Base-by-base conservation (phyloP, 2,888 invertebrate species). In the Rhingia rostrata region DNA sequence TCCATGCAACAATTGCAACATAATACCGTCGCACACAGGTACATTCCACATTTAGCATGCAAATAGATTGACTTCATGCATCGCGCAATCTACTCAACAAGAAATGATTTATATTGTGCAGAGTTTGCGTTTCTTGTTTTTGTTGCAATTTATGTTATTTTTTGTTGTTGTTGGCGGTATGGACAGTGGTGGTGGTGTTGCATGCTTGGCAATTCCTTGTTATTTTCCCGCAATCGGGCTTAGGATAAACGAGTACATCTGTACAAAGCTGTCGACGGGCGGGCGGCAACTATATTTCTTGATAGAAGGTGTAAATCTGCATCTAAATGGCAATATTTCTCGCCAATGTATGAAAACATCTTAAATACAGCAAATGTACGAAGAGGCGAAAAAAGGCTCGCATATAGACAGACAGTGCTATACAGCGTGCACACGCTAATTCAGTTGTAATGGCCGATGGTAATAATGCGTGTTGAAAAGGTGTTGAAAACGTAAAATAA, bases 101-200 rank as follows among this genome's bases (percentile, higher is more conserved):
- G 80, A 84, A 84, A 84, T 84, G 84, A 84, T 80, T 84, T 79
- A 84, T 75, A 22, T 75, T 80, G 64, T 58, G 41, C 80, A 63
- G 74, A 58, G 74, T 73, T 73, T 74, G 61, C 63, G 60, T 74
- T 70, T 70, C 63, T 73, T 67, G 45, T 69, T 54, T 77, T 77
- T 79, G 43, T 30, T 70, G 49, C 58, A 58, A 22, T 72, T 66
- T 9, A 37, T 63, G 60, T 14, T 45, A 41, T 72, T 30, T 75
- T 54, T 63, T 60, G 43, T 63, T 54, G 63, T 61, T 74, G 43
- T 22, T 63, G 33, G 51, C 60, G 33, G 54, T 60, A 14, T 39
- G 67, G 69, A 86, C 84, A 79, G 87, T 88, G 87, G 88, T 89
- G 88, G 87, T 88, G 87, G 87, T 77, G 60, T 78, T 78, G 63